Evolutionary conservation across 1,140 invertebrate genomes (phyloP).

Genomic region (Pseudomyrmex cubaensis): DNA sequence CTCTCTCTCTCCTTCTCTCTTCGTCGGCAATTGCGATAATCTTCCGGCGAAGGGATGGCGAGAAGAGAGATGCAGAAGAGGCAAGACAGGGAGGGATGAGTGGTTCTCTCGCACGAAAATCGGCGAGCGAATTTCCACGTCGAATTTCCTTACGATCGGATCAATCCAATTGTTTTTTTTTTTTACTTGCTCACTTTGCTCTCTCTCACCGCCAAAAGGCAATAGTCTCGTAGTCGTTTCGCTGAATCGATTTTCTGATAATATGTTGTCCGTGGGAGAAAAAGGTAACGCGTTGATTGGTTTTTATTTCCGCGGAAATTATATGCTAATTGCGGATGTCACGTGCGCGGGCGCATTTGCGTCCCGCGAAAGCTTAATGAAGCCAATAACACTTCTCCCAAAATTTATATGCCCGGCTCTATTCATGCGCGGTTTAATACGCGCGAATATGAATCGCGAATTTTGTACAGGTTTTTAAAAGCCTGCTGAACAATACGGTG

Average conservation of each 20-base stretch:
- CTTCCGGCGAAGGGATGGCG: conserved; percentile 38
- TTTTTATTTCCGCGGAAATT: conserved; percentile 56
- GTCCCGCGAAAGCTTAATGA: conserved; percentile 44
- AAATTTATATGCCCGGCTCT: conserved; percentile 31
- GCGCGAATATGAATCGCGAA: conserved; percentile 19
- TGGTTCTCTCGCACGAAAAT: conserved; percentile 53
- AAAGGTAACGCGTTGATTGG: conserved; percentile 24
- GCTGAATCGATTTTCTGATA: conserved; percentile 53
- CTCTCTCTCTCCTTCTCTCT: not conserved
- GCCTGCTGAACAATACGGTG: not conserved
- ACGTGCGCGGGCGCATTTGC: conserved; percentile 9
- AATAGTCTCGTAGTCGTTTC: conserved; percentile 32
- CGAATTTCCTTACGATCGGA: conserved; percentile 36
- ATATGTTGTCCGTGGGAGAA: conserved; percentile 19
- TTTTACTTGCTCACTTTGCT: conserved; percentile 6
- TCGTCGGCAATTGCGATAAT: conserved; percentile 68
- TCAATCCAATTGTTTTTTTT: conserved; percentile 28
- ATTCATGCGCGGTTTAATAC: conserved; percentile 45
- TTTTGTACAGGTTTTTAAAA: conserved; percentile 30
- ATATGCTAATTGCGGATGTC: conserved; percentile 55
- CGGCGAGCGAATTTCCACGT: conserved; percentile 71
- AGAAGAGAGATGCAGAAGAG: not conserved
- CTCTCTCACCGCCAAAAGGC: conserved; percentile 6
- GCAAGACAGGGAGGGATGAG: not conserved
- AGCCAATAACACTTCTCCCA: conserved; percentile 46